Base-by-base conservation (phyloP, 2,888 invertebrate species). In the Scaptomyza cyrtandrae region DNA sequence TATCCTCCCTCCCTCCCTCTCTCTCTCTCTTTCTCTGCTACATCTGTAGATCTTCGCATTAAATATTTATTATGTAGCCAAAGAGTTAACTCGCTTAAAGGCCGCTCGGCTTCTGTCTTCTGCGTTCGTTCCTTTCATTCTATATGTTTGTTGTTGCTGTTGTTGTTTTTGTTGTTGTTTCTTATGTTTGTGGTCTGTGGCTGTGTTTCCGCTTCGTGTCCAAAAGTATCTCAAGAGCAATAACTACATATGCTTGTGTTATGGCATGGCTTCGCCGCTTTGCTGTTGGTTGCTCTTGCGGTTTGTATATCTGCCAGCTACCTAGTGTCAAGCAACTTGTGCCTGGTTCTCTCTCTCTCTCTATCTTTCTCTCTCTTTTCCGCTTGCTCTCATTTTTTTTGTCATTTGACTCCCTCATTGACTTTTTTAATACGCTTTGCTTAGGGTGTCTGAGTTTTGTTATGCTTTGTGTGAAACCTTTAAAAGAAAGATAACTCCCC, bases 151-250 rank as follows among this genome's bases (percentile, higher is more conserved):
- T 24, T 24, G 24, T 24, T 24, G 3, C n/a, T 24, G 24, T 24
- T 24, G 24, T 24, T 24, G 5, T 24, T 24, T 1, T 24, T 24
- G 24, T 24, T 24, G 5, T 24, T 2, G 16, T 33, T 33, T 49
- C 43, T 24, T 68, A 29, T 75, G 53, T 57, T 74, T 69, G 60
- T 66, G 82, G 62, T 71, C 71, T 50, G 49, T 35, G 65, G 65
- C 58, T 61, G 55, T 82, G 83, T 83, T 83, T 83, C 83, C 88
- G 83, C 83, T 83, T 85, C 88, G 66, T 88, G 79, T 83, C 82
- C 79, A 82, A 83, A 85, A 76, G 88, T 85, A 86, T 85, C 84
- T 88, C 88, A 88, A 86, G 87, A 86, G 88, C 85, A 82, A 77
- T 78, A 79, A 78, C 72, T 67, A 81, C 71, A 71, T 63, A 39